Evolutionary conservation across 2,888 invertebrate genomes (phyloP).

Genomic region (Mechanitis mazaeus): DNA sequence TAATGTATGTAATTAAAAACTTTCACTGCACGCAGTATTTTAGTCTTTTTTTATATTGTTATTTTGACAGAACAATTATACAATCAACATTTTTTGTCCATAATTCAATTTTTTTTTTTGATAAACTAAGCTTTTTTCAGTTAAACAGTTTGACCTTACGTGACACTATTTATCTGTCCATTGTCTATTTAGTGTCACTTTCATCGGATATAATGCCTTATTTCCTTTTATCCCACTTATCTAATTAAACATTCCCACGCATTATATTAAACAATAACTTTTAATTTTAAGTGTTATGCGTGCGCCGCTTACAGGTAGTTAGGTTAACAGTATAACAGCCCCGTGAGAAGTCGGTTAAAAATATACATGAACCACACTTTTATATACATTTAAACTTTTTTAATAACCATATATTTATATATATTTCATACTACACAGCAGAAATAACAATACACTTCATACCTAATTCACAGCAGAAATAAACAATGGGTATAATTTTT

Average conservation of each 20-base stretch:
- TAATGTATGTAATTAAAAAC: too few relatives aligned
- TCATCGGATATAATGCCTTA: conserved; percentile 50
- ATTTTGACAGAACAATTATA: too few relatives aligned
- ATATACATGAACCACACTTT: conserved; percentile 40
- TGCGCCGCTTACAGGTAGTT: conserved; percentile 69
- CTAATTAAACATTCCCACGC: conserved; percentile 75
- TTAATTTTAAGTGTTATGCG: conserved; percentile 72
- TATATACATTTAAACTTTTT: not conserved
- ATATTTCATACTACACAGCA: too few relatives aligned
- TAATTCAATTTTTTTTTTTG: too few relatives aligned
- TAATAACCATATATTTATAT: too few relatives aligned
- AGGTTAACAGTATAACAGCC: conserved; percentile 67
- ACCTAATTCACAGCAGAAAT: too few relatives aligned
- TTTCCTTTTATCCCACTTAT: conserved; percentile 68
- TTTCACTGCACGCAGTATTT: too few relatives aligned
- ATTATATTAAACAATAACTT: conserved; percentile 71
- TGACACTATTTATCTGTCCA: not conserved
- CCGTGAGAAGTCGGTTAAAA: conserved; percentile 71
- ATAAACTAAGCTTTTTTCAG: too few relatives aligned
- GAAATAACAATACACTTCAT: too few relatives aligned
- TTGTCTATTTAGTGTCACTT: conserved; percentile 42
- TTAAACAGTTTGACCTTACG: not conserved
- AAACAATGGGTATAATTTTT: too few relatives aligned
- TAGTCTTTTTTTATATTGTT: too few relatives aligned
- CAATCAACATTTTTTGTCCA: too few relatives aligned